Evolutionary conservation across 1,140 invertebrate species (phyloP).

Genomic region (Antheraea mylitta): DNA sequence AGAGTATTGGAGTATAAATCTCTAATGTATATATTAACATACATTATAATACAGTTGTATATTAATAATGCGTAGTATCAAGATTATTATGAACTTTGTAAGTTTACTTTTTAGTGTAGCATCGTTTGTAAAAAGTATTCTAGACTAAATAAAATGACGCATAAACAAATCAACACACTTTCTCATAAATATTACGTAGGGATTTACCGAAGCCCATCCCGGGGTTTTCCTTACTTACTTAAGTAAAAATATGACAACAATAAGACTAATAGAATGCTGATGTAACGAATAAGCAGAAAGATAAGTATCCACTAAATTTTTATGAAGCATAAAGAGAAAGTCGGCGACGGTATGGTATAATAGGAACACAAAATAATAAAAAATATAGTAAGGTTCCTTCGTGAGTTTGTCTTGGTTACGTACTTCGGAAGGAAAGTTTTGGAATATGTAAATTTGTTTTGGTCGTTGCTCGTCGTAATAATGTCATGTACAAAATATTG

Average conservation of each 20-base stretch:
- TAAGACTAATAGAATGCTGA: conserved; percentile 29
- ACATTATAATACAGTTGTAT: no score
- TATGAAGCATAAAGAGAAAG: conserved; percentile 29
- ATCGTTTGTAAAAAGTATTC: neutral
- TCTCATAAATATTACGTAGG: conserved; percentile 3
- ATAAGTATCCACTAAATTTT: conserved; percentile 33
- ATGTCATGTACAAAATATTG: neutral
- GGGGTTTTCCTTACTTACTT: conserved; percentile 10
- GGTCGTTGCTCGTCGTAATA: neutral
- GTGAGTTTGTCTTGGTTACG: conserved; percentile 13
- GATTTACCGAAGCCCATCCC: conserved; percentile 7
- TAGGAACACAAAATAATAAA: conserved; percentile 21
- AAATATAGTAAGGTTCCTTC: conserved; percentile 14
- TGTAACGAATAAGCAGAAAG: conserved; percentile 26
- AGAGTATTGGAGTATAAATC: no score
- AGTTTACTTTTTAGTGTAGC: neutral
- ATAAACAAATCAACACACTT: neutral
- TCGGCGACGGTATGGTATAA: conserved; percentile 25
- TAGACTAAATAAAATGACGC: neutral
- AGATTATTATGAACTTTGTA: no score
- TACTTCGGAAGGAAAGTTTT: conserved; percentile 8
- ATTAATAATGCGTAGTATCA: no score
- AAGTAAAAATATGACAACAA: conserved; percentile 22
- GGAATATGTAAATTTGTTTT: conserved; percentile 16
- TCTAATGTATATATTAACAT: no score